Evolutionary conservation across 2,113 vertebrate genomes (phyloP).

Genomic region (rat (Rattus norvegicus)): GRCr8 NC_086020.1:124456001-124456500

Average conservation of each 20-base stretch:
- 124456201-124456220: background rate
- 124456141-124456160: background rate
- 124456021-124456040: background rate
- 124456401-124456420: too few species aligned
- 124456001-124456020: background rate
- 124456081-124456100: background rate
- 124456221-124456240: background rate
- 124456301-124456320: background rate
- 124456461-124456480: background rate
- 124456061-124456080: background rate
- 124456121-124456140: background rate
- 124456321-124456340: too few species aligned
- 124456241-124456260: too few species aligned
- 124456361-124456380: rapidly evolving
- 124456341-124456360: background rate
- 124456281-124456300: background rate
- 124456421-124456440: background rate
- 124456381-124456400: background rate
- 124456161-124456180: background rate
- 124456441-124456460: background rate
- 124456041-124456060: too few species aligned
- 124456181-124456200: background rate
- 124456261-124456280: background rate
- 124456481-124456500: background rate
- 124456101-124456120: background rate